Evolutionary conservation across 1,140 invertebrate species (phyloP).

Genomic region (Drosophila navojoa): DNA sequence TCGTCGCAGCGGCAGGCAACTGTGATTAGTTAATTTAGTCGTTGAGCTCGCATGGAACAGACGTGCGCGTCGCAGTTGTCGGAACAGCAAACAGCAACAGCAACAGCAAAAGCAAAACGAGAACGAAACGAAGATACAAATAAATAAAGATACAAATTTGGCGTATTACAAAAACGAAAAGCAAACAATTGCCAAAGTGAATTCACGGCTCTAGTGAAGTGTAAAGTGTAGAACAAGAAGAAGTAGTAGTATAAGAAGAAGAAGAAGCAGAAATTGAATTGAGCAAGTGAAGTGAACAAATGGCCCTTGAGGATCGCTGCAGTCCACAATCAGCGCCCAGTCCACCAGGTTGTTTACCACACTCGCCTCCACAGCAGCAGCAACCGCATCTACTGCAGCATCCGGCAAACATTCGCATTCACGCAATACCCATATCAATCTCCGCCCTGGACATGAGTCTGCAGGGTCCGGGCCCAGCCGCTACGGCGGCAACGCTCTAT

Average conservation of each 20-base stretch:
- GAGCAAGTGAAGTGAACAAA: constrained; percentile 62
- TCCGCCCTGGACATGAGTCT: constrained; percentile 70
- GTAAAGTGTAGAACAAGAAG: constrained; percentile 15
- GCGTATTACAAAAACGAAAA: constrained; percentile 1
- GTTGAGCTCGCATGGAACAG: constrained; percentile 83
- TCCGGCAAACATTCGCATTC: constrained; percentile 2
- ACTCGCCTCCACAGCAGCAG: constrained; percentile 52
- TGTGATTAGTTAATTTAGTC: constrained; percentile 83
- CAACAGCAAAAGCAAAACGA: constrained; percentile 33
- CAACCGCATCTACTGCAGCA: constrained; percentile 21
- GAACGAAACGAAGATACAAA: constrained; percentile 21
- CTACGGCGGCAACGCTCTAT: constrained; percentile 52
- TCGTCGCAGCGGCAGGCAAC: constrained; percentile 73
- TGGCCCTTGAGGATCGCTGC: constrained; percentile 87
- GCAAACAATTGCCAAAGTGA: constrained; percentile 31
- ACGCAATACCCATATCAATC: constrained; percentile 30
- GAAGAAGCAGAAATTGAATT: constrained; percentile 3
- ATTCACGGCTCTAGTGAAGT: constrained; percentile 12
- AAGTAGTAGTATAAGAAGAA: background rate
- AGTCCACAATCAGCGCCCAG: constrained; percentile 86
- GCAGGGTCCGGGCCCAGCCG: constrained; percentile 40
- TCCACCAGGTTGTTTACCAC: constrained; percentile 68
- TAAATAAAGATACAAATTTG: constrained; percentile 15
- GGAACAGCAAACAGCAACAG: constrained; percentile 25
- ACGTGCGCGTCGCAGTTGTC: constrained; percentile 73